Evolutionary conservation across 2,888 invertebrate species (phyloP), one percentile per base, ranked within the genome.

Genomic region (Piscicola geometra): DNA sequence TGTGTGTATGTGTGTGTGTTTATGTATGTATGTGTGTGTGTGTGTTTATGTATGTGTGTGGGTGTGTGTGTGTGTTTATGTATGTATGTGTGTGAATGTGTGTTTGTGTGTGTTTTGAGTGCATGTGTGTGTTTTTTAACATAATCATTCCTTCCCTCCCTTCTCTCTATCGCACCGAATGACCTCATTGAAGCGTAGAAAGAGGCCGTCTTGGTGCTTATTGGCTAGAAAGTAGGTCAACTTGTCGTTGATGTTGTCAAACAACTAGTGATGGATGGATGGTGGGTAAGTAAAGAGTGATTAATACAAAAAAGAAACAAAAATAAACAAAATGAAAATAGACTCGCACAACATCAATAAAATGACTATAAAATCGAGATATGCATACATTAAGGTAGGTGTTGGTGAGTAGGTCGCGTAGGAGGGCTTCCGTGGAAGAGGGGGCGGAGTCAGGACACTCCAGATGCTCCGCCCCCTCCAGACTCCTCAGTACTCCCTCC

Each of bases 181-280:
- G n/a, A 71, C 50, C 71, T 71, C 71, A 9, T 50, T 71, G 47
- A 71, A 28, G 28, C 21, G 52, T 2, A 47, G 71, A 21, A 41
- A 32, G 47, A 50, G 50, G 15, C 36, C 28, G 25, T 71, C 71
- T 1, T 47, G 71, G 25, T 32, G 47, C 47, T 71, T 28, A 32
- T 41, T 32, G 50, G 71, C 33, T 33, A 41, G 21, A 5, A 71
- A 50, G 52, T 32, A 32, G 50, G 32, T 18, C 71, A 71, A 50
- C 30, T 52, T 47, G 21, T 12, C 32, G 28, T 71, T 41, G 71
- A 71, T 71, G 12, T 28, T 50, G 1, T 71, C 71, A 30, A 71
- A 71, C 52, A 71, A 18, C 71, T 71, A 28, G 25, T 35, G 5
- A 69, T 15, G 32, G n/a, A 32, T 15, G 25, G 36, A 15, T 33